Evolutionary conservation across 2,113 vertebrate species (phyloP), one percentile per base, ranked within the genome.

Genomic region (Puntigrus tetrazona): DNA sequence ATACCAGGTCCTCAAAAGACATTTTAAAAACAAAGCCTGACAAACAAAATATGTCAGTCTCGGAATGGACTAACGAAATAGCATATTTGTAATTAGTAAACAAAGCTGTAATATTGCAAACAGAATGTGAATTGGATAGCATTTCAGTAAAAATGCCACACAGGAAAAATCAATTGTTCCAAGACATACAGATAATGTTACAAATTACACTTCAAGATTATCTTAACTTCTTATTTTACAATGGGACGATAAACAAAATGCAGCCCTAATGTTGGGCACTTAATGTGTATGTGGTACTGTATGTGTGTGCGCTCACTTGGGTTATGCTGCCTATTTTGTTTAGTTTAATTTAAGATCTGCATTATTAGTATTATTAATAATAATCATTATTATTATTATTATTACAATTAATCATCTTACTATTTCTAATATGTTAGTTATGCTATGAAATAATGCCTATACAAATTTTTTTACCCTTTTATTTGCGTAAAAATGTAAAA

Each of bases 21-120:
- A 70, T 69, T 69, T 75, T 65, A 57, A 78, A 87, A 25, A 75
- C 29, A 75, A 75, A 25, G 47, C 6, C 78, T 77, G n/a, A 43
- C 6, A 20, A 20, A n/a, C 69, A 45, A 65, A 81, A 52, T 50
- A 29, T 67, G n/a, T 43, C 47, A 70, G 29, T 2, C 29, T 50
- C 47, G 18, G 29, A 6, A 61, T n/a, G 79, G 27, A 81, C 74
- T 63, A 83, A 67, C 29, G 38, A 83, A 18, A 65, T 8, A 16
- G 43, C n/a, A 41, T 5, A 22, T 20, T 41, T 63, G 38, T 65
- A 29, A 45, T 27, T 27, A 52, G 43, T 52, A 20, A 20, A 3
- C 31, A 29, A 16, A 18, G 4, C 22, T 25, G 14, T 6, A 43
- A 59, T 57, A 7, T 41, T 38, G n/a, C 76, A 78, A 14, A 78